phyloP scores from a whole-genome alignment of 2,888 invertebrate genomes.

The Lasiommata megera region DNA sequence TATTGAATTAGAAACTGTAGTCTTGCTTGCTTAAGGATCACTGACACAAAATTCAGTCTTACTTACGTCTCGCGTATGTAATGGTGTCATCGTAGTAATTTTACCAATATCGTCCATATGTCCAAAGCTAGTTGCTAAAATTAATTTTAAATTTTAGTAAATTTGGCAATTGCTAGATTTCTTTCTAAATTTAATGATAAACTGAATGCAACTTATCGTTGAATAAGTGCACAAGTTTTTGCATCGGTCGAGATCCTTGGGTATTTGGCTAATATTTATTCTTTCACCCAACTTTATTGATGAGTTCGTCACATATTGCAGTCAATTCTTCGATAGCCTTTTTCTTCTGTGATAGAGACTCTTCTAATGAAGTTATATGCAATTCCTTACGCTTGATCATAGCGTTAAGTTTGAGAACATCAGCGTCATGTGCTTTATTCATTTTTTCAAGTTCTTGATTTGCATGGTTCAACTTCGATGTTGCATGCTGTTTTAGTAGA shows the following conservation, averaged over 20 bases:
- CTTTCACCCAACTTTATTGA: conserved; percentile 80
- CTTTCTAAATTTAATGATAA: neutral
- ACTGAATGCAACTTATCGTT: conserved; percentile 61
- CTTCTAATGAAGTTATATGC: conserved; percentile 89
- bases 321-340: conserved; percentile 95
- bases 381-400: conserved; percentile 94
- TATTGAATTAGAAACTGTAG: conserved; percentile 63
- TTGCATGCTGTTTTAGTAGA: conserved; percentile 92
- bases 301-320: conserved; percentile 96
- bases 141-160: conserved; percentile 39
- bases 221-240: conserved; percentile 64
- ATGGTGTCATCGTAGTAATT: too few relatives aligned
- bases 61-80: too few relatives aligned
- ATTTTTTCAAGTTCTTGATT: conserved; percentile 91
- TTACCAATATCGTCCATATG: too few relatives aligned
- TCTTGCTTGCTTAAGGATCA: too few relatives aligned
- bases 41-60: neutral
- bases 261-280: conserved; percentile 36
- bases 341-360: conserved; percentile 91
- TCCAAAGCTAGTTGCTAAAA: neutral
- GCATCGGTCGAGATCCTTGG: conserved; percentile 43
- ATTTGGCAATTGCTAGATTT: conserved; percentile 60
- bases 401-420: conserved; percentile 92
- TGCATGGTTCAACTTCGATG: conserved; percentile 87
- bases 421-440: conserved; percentile 87